These are phyloP conservation scores for Thyatira batis DNA, from an alignment of 2,888 invertebrate species.

Conservation along the genomic window DNA sequence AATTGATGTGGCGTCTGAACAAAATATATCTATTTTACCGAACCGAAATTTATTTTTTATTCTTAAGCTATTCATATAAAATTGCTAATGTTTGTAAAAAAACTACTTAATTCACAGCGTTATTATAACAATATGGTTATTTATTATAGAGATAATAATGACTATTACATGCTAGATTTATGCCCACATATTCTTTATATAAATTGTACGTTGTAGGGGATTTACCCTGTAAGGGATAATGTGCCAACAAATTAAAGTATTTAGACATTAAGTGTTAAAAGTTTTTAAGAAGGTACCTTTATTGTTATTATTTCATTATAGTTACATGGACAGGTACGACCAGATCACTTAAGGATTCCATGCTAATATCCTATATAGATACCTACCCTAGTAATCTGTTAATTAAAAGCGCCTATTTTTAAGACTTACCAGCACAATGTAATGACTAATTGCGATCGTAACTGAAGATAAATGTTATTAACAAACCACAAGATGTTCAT, in stretches of 20 bases:
- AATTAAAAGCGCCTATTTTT: background rate
- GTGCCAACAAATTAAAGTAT: too few species aligned
- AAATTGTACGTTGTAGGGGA: too few species aligned
- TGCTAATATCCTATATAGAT: background rate
- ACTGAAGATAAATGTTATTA: background rate
- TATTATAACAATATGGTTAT: too few species aligned
- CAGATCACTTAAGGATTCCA: background rate
- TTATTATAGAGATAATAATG: too few species aligned
- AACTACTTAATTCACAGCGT: background rate
- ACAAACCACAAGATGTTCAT: constrained; percentile 58
- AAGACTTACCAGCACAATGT: background rate
- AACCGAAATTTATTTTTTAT: background rate
- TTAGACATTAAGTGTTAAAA: too few species aligned
- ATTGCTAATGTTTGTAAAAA: background rate
- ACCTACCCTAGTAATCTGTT: background rate
- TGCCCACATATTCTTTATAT: too few species aligned
- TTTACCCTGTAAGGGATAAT: too few species aligned
- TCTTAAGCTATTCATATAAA: background rate
- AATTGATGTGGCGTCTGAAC: background rate
- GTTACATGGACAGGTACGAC: background rate
- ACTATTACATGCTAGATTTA: too few species aligned
- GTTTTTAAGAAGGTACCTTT: too few species aligned
- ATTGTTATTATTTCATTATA: too few species aligned
- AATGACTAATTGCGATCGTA: background rate
- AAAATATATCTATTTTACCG: background rate